A percentile compares a stretch with the other conserved stretches of the same genome.
These are phyloP conservation scores for Silurus lanzhouensis DNA, from an alignment of 2,797 vertebrate species.

Conservation along the genomic window DNA sequence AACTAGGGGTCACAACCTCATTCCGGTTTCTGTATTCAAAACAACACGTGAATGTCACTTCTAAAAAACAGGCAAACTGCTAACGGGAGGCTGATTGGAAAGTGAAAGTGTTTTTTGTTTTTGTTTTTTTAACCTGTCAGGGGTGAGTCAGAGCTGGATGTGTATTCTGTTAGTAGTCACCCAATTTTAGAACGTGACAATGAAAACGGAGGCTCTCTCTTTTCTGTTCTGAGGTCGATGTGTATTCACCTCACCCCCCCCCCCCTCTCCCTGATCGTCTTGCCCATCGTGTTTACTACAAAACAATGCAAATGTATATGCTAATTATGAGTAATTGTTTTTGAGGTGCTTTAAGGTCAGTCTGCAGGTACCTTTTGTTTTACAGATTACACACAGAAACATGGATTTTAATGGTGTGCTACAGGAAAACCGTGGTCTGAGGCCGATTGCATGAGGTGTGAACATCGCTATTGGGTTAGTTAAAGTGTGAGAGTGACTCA, in stretches of 20 bases:
- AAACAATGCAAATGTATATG: conserved; percentile 23
- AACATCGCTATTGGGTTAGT: conserved; percentile 14
- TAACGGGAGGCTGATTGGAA: not conserved
- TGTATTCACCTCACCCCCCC: not conserved
- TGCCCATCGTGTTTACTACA: not conserved
- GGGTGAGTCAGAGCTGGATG: not conserved
- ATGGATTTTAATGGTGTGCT: not conserved
- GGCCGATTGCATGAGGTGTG: conserved; percentile 5
- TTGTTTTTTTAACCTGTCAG: conserved; percentile 17
- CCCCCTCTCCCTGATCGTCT: not conserved
- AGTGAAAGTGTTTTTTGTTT: not conserved
- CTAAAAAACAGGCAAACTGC: not conserved
- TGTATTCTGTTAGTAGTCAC: conserved; percentile 8
- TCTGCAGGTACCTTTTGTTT: not conserved
- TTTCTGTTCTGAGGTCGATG: not conserved
- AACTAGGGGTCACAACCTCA: conserved; percentile 6
- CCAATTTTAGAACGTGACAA: not conserved
- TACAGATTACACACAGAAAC: not conserved
- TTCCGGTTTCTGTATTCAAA: conserved; percentile 9
- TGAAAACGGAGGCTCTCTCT: not conserved
- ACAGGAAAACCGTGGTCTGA: not conserved
- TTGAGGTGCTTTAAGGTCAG: not conserved
- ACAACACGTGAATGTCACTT: not conserved
- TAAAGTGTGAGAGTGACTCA: conserved; percentile 44
- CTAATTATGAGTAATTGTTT: conserved; percentile 23